A percentile compares a stretch with the other conserved stretches of the same genome.
These are phyloP conservation scores for Dolichomitus sp. DNA, from an alignment of 2,888 invertebrate species.

Conservation along the genomic window DNA sequence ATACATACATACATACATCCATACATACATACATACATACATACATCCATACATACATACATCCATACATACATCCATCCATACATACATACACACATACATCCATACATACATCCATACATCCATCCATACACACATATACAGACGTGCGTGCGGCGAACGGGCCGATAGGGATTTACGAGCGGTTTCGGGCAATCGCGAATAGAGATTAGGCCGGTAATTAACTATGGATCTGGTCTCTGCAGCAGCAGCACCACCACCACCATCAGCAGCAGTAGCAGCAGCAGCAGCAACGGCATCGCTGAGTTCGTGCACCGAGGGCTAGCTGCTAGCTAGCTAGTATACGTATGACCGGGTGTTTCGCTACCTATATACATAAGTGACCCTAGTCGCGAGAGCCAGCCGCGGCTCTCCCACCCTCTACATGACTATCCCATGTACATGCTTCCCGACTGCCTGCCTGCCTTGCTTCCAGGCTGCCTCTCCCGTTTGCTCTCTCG, in stretches of 20 bases:
- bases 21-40: slow-evolving; percentile 45
- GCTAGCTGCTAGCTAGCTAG: slow-evolving; percentile 69
- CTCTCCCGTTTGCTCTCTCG: slow-evolving; percentile 49
- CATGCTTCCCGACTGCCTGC: slow-evolving; percentile 47
- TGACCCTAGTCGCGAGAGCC: slow-evolving; percentile 81
- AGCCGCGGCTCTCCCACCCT: slow-evolving; percentile 79
- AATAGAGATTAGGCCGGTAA: slow-evolving; percentile 86
- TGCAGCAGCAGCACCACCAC: slow-evolving; percentile 76
- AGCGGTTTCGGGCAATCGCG: slow-evolving; percentile 86
- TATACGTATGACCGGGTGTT: slow-evolving; percentile 13
- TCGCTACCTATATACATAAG: slow-evolving; percentile 75
- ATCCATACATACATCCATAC: slow-evolving; percentile 20
- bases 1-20: slow-evolving; percentile 16
- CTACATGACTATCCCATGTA: slow-evolving; percentile 72
- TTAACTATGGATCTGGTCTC: slow-evolving; percentile 86
- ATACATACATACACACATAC: no score
- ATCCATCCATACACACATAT: slow-evolving; percentile 52
- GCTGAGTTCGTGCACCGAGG: slow-evolving; percentile 67
- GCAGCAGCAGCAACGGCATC: slow-evolving; percentile 60
- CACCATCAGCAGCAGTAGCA: slow-evolving; percentile 74
- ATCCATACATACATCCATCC: no score
- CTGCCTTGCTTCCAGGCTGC: background rate
- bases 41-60: slow-evolving; percentile 3
- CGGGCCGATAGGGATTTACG: slow-evolving; percentile 85
- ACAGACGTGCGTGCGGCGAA: slow-evolving; percentile 77